Evolutionary conservation across 1,140 invertebrate species (phyloP).

Genomic region (Temnothorax longispinosus): DNA sequence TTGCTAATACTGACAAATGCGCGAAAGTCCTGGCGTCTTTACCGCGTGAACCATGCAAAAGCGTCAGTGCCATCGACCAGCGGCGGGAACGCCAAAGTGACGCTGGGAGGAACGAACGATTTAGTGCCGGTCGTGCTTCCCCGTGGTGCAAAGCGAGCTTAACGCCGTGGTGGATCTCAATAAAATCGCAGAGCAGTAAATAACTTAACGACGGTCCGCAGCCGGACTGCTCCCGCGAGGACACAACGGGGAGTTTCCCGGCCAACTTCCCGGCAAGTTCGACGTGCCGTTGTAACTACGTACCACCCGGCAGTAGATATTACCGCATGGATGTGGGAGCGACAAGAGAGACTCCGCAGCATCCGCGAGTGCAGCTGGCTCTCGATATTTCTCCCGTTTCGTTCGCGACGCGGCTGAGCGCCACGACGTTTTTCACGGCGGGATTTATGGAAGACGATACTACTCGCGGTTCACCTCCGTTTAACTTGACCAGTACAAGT

Average conservation of each 20-base stretch:
- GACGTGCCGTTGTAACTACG: constrained; percentile 25
- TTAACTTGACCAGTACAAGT: constrained; percentile 12
- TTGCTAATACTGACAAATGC: background rate
- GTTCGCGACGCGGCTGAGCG: constrained; percentile 24
- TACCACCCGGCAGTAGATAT: constrained; percentile 3
- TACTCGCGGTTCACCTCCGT: constrained; percentile 11
- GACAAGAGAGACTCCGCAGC: background rate
- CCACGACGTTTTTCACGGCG: constrained; percentile 18
- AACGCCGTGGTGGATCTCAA: constrained; percentile 48
- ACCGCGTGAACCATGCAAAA: background rate
- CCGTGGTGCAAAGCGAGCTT: constrained; percentile 28
- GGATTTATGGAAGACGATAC: constrained; percentile 27
- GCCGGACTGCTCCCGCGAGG: constrained; percentile 30
- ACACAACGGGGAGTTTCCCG: constrained; percentile 36
- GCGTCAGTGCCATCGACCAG: constrained; percentile 4
- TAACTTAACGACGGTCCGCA: constrained; percentile 45
- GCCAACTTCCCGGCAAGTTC: constrained; percentile 44
- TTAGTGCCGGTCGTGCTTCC: constrained; percentile 25
- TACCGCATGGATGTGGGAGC: constrained; percentile 7
- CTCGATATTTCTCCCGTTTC: constrained; percentile 38
- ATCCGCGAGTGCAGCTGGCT: constrained; percentile 23
- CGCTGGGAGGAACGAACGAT: constrained; percentile 6
- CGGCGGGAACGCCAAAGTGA: background rate
- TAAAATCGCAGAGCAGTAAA: constrained; percentile 58
- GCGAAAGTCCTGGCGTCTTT: background rate